Evolutionary conservation across 2,888 invertebrate species (phyloP), one percentile per base, ranked within the genome.

Genomic region (Podotricha telesiphe): DNA sequence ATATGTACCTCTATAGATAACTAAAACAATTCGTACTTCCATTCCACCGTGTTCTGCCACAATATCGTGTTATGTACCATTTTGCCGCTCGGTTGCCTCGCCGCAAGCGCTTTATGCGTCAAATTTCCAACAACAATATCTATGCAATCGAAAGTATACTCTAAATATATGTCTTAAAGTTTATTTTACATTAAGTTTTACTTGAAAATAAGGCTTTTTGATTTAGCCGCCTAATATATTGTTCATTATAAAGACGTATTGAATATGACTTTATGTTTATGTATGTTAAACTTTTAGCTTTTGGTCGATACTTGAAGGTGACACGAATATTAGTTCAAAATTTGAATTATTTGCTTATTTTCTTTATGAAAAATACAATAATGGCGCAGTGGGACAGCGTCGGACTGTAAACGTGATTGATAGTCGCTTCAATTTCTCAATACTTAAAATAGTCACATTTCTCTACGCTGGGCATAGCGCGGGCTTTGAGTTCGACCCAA

Each of bases 51-150:
- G 40, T 53, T 47, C 28, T 72, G 69, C 77, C 75, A 87, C 88
- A 89, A 87, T 89, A 90, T 90, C 88, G 78, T 75, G 90, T 92
- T 91, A 91, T 85, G 84, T 82, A 78, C 81, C 89, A 85, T 89
- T 91, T 92, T 91, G 84, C 86, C 86, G 86, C 81, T 73, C 77
- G 79, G 76, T 68, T 81, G 86, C 83, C 61, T 77, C 72, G 78
- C 80, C 78, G 76, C 82, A 69, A 80, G 84, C 84, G 62, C 47
- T 65, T 68, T 53, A 15, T 47, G 22, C 20, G n/a, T 3, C 42
- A 37, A 50, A 19, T 63, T 61, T 45, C 34, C 56, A 15, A 69
- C 59, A 45, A 37, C 42, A 61, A 56, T 22, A 13, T 17, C 13
- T 19, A 40, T 22, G 0, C 56, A 70, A 17, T 8, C 19, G 13